phyloP scores from a whole-genome alignment of 2,113 vertebrate genomes.

The Canis aureus region DNA sequence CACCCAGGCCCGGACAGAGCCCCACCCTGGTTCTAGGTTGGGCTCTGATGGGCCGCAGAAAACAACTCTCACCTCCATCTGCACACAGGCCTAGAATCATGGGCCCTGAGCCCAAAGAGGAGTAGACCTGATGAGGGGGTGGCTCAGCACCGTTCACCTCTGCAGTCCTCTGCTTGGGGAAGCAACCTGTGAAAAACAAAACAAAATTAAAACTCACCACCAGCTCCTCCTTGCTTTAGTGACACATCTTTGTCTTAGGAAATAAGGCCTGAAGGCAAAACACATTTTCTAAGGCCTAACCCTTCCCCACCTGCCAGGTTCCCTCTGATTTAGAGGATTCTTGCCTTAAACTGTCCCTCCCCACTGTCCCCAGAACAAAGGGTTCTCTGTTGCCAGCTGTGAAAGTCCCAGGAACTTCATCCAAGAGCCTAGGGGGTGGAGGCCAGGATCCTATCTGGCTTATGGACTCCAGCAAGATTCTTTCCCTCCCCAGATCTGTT shows the following conservation, averaged over 20 bases:
- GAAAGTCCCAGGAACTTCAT: not conserved
- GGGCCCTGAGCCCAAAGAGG: not conserved
- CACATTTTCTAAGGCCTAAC: not conserved
- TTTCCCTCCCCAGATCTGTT: not conserved
- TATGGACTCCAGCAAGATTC: not conserved
- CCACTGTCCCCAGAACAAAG: not conserved
- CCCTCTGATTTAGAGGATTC: not conserved
- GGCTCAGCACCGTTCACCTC: not conserved
- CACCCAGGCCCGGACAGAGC: not conserved
- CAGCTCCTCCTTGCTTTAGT: not conserved
- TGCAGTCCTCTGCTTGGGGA: not conserved
- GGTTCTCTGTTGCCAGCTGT: not conserved
- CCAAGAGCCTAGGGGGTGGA: not conserved
- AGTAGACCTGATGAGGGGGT: not conserved
- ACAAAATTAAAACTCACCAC: not conserved
- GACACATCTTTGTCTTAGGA: slow-evolving; percentile 23
- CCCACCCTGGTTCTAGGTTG: not conserved
- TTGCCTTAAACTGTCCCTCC: not conserved
- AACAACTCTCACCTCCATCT: not conserved
- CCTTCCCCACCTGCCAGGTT: not conserved
- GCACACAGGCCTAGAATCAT: not conserved
- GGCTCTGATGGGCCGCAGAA: not conserved
- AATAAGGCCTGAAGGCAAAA: slow-evolving; percentile 3
- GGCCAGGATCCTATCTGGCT: not conserved
- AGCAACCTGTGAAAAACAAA: slow-evolving; percentile 18